A percentile compares a stretch with the other conserved stretches of the same genome.
Conservation (phyloP, 2,888 invertebrate genomes). For the Diachrysia chrysitis region DNA sequence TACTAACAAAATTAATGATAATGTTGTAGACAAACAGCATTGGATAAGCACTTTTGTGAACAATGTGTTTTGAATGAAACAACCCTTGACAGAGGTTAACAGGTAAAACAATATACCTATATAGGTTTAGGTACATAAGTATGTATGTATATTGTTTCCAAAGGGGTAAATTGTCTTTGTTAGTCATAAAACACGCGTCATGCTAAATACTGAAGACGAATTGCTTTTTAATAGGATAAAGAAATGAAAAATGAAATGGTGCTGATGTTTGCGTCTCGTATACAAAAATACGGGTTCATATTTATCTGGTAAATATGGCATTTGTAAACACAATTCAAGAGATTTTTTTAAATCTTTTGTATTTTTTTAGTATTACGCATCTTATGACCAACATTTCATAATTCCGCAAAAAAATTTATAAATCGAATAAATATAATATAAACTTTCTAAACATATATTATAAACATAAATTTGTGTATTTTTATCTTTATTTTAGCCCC, state of each 20-base stretch:
- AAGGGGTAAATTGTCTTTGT: slow-evolving; percentile 4
- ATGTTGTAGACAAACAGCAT: neutral
- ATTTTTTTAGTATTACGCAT: too few species aligned
- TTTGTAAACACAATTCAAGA: too few species aligned
- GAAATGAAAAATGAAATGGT: neutral
- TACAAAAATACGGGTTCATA: too few species aligned
- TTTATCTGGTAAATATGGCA: too few species aligned
- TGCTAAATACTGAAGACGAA: neutral
- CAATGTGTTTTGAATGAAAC: neutral
- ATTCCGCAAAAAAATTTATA: too few species aligned
- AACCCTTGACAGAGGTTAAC: neutral
- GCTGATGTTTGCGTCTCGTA: neutral
- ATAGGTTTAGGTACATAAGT: neutral
- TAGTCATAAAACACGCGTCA: slow-evolving; percentile 4
- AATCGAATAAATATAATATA: too few species aligned
- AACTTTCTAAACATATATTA: too few species aligned
- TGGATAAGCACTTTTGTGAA: neutral
- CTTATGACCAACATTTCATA: too few species aligned
- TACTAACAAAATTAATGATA: neutral
- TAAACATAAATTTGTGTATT: too few species aligned
- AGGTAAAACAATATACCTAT: neutral
- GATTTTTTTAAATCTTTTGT: too few species aligned
- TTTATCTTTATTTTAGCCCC: too few species aligned
- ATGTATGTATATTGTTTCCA: neutral
- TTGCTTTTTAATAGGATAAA: neutral